Evolutionary conservation across 2,888 invertebrate species (phyloP).

Genomic region (Pemphredon lugubris): DNA sequence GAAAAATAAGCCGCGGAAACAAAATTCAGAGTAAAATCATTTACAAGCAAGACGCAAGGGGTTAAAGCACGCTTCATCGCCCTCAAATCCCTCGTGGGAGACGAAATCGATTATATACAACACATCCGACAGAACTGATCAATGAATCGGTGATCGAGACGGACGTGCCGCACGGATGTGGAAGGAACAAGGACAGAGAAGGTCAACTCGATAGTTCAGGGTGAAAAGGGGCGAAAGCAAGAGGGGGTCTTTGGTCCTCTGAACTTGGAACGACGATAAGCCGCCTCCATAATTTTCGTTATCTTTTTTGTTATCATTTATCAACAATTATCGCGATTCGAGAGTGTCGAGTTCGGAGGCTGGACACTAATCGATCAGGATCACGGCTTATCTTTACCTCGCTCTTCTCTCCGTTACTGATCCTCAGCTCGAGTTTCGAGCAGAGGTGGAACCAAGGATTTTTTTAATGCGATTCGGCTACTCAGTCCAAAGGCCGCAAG

Average conservation of each 20-base stretch:
- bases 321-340: slow-evolving; percentile 52
- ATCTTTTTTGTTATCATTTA: not conserved
- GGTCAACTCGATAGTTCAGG: slow-evolving; percentile 5
- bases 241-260: slow-evolving; percentile 44
- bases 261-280: slow-evolving; percentile 58
- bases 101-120: not conserved
- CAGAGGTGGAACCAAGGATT: too few species aligned
- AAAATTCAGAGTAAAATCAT: too few species aligned
- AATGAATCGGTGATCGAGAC: not conserved
- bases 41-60: slow-evolving; percentile 22
- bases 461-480: slow-evolving; percentile 12
- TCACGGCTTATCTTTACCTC: too few species aligned
- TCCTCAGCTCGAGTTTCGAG: too few species aligned
- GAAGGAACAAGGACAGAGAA: slow-evolving; percentile 13
- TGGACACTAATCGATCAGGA: slow-evolving; percentile 44
- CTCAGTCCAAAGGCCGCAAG: slow-evolving; percentile 50
- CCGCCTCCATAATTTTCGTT: slow-evolving; percentile 12
- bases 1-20: too few species aligned
- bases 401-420: slow-evolving; percentile 4
- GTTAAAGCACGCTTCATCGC: not conserved
- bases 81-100: not conserved
- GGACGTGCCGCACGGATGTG: not conserved
- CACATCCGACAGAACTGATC: not conserved
- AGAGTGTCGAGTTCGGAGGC: slow-evolving; percentile 39
- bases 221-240: slow-evolving; percentile 1